These are phyloP conservation scores for Phrynosoma platyrhinos DNA, from an alignment of 2,113 vertebrate genomes.

Conservation along the genomic window DNA sequence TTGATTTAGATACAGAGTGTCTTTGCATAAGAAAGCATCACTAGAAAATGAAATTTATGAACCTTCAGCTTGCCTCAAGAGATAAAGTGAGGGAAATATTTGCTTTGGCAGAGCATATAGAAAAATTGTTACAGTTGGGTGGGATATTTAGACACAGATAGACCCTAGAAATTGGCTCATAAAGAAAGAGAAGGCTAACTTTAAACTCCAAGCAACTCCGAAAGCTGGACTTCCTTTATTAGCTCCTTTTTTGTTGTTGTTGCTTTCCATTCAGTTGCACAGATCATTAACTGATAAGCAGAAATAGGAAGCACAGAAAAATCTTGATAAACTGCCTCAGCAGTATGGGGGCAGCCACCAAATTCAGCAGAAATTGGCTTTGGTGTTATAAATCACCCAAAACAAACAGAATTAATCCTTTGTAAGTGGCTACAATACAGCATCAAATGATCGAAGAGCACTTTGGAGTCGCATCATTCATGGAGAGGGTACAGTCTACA, in stretches of 20 bases:
- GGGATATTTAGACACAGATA: constrained; percentile 30
- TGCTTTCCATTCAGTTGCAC: constrained; percentile 34
- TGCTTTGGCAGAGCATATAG: constrained; percentile 41
- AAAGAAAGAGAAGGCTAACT: constrained; percentile 50
- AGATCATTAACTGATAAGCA: constrained; percentile 59
- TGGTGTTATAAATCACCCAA: constrained; percentile 44
- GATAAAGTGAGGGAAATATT: constrained; percentile 53
- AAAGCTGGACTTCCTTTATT: constrained; percentile 51
- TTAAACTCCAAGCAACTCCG: constrained; percentile 44
- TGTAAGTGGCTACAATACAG: constrained; percentile 38
- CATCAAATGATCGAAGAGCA: constrained; percentile 15
- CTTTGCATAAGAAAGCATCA: constrained; percentile 34
- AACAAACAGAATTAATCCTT: background rate
- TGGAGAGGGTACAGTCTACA: background rate
- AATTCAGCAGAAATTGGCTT: constrained; percentile 33
- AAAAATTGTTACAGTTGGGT: constrained; percentile 42
- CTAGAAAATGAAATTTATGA: constrained; percentile 44
- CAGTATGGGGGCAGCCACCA: background rate
- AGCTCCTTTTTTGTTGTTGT: constrained; percentile 27
- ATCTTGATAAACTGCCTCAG: constrained; percentile 45
- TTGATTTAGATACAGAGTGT: constrained; percentile 31
- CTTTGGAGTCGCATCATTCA: constrained; percentile 9
- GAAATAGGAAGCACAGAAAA: constrained; percentile 46
- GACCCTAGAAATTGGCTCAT: constrained; percentile 46
- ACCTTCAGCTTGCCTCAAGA: constrained; percentile 38